Conservation (phyloP, 2,797 vertebrate genomes). For the Phrynocephalus guinanensis region DNA sequence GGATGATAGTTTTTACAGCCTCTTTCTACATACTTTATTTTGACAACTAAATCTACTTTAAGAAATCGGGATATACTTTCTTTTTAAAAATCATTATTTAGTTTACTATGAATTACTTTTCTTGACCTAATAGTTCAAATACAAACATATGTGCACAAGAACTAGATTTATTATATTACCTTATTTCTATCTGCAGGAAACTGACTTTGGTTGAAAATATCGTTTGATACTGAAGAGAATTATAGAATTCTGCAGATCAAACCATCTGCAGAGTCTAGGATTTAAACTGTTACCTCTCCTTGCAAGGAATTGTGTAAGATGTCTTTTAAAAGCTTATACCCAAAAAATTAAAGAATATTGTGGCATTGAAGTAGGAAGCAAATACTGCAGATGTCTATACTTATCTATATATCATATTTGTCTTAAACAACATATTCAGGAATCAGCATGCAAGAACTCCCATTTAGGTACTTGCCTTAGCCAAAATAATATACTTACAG, state of each 20-base stretch:
- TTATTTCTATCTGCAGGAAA: background rate
- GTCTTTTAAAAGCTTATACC: slow-evolving; percentile 11
- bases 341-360: slow-evolving; percentile 14
- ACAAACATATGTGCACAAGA: background rate
- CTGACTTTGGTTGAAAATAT: slow-evolving; percentile 39
- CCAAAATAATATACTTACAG: slow-evolving; percentile 85
- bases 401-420: slow-evolving; percentile 1
- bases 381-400: background rate
- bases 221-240: slow-evolving; percentile 43
- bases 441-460: slow-evolving; percentile 32
- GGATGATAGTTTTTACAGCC: slow-evolving; percentile 17
- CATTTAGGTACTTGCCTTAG: slow-evolving; percentile 20
- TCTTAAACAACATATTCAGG: background rate
- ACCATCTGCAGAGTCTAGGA: slow-evolving; percentile 33
- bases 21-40: no score
- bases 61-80: no score
- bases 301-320: slow-evolving; percentile 60
- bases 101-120: background rate
- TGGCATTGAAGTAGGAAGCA: background rate
- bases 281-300: slow-evolving; percentile 21
- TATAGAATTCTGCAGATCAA: slow-evolving; percentile 42
- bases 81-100: background rate
- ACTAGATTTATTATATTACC: slow-evolving; percentile 3
- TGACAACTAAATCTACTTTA: no score
- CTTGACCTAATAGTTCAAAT: background rate